Percentiles rank a stretch among this genome's conserved stretches.
phyloP scores from a whole-genome alignment of 2,888 invertebrate species.

The Acleris literana region DNA sequence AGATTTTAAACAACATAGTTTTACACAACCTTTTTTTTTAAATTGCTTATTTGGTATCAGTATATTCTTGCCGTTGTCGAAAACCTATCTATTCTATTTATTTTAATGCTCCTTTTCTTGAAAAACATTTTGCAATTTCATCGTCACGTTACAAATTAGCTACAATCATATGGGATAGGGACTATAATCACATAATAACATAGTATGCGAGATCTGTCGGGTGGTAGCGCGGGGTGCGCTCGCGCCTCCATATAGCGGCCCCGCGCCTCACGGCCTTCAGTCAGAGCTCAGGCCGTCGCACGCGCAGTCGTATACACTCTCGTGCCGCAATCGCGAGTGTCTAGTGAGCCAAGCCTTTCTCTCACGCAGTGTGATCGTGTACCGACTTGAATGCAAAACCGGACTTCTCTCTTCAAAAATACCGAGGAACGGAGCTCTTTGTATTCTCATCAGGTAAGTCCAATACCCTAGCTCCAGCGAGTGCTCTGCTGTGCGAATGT shows the following conservation, averaged over 20 bases:
- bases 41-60: no score
- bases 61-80: no score
- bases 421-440: slow-evolving; percentile 64
- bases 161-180: background rate
- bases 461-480: slow-evolving; percentile 41
- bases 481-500: slow-evolving; percentile 43
- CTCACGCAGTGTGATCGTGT: slow-evolving; percentile 81
- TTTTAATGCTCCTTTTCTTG: no score
- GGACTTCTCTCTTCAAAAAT: slow-evolving; percentile 75
- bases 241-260: slow-evolving; percentile 71
- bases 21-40: no score
- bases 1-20: no score
- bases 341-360: slow-evolving; percentile 77
- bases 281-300: slow-evolving; percentile 69
- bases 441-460: slow-evolving; percentile 69
- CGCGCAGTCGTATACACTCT: slow-evolving; percentile 72
- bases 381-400: slow-evolving; percentile 81
- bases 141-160: no score
- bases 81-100: no score
- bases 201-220: slow-evolving; percentile 39
- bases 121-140: no score
- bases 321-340: slow-evolving; percentile 73
- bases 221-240: slow-evolving; percentile 60
- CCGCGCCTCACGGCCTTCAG: slow-evolving; percentile 81
- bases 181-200: background rate